Evolutionary conservation across 2,797 vertebrate genomes (phyloP), one percentile per base, ranked within the genome.

Genomic region (Helicolenus hilgendorfi): DNA sequence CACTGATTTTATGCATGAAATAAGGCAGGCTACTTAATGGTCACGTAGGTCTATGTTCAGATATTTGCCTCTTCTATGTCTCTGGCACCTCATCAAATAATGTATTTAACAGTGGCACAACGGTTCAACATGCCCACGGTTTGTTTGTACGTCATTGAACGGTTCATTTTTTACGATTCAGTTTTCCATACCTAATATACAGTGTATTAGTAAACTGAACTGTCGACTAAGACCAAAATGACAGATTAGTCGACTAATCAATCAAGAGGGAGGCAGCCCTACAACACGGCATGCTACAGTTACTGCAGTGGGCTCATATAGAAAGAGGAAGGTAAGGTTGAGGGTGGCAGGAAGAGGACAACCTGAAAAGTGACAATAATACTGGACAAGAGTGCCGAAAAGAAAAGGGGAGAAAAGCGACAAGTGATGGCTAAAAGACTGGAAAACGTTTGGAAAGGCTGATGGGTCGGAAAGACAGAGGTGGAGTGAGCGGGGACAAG

Each of bases 371-470:
- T 20, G 55, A 60, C 22, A 24, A 31, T 35, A 45, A 70, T 0
- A 36, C 20, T 35, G 67, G 26, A 55, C 18, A 59, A 59, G 73
- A 58, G 64, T 58, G 60, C n/a, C 22, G 29, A 45, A 36, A 64
- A 7, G 38, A 26, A 26, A 68, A 58, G 10, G 4, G 2, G 9
- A 64, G 1, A 11, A 4, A 80, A 55, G 64, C 60, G 20, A 68
- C n/a, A 72, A 56, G 72, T 20, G 64, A 87, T 45, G 58, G 38
- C 56, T 83, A 77, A 79, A 82, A 64, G 11, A 60, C 2, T 13
- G 55, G 14, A 81, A 70, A 84, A 79, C 49, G 22, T 80, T 82
- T 76, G 31, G 7, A 72, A 67, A 29, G 68, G 70, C 59, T 74
- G 60, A 75, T 18, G 35, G 33, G 33, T 65, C 4, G 15, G 60